These are phyloP conservation scores for Troilus luridus DNA, from an alignment of 2,888 invertebrate species.

Conservation along the genomic window DNA sequence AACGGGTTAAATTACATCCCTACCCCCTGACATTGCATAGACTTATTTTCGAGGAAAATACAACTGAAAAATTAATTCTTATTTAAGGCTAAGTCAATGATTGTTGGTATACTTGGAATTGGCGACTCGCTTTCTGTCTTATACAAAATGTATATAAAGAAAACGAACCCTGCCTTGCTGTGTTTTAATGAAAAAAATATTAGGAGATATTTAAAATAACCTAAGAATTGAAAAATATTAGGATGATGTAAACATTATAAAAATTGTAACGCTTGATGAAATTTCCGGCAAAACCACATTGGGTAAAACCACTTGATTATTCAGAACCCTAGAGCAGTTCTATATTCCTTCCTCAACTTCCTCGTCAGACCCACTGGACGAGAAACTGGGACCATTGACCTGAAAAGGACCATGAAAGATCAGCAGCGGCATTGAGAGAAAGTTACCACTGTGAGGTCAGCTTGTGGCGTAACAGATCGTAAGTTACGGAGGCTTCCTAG, in stretches of 20 bases:
- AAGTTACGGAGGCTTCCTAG: neutral
- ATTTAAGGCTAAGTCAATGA: too few relatives aligned
- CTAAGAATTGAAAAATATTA: neutral
- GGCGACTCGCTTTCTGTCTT: too few relatives aligned
- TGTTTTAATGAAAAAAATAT: neutral
- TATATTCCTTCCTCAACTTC: neutral
- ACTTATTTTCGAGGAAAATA: too few relatives aligned
- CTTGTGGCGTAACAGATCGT: slow-evolving; percentile 21
- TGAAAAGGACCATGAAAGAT: slow-evolving; percentile 27
- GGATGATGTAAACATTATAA: neutral
- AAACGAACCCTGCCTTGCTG: neutral
- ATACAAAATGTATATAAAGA: neutral
- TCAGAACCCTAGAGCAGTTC: neutral
- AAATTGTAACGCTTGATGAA: neutral
- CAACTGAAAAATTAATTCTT: too few relatives aligned
- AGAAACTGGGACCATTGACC: slow-evolving; percentile 22
- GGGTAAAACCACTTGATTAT: neutral
- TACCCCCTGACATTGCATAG: too few relatives aligned
- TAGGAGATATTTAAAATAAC: too few relatives aligned
- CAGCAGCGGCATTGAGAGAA: slow-evolving; percentile 37
- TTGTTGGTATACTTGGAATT: too few relatives aligned
- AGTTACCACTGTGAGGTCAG: neutral
- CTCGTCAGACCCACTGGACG: neutral
- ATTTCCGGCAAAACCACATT: neutral
- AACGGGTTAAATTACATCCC: too few relatives aligned